Conservation (phyloP, 2,113 vertebrate species). For the Brachionichthys hirsutus region DNA sequence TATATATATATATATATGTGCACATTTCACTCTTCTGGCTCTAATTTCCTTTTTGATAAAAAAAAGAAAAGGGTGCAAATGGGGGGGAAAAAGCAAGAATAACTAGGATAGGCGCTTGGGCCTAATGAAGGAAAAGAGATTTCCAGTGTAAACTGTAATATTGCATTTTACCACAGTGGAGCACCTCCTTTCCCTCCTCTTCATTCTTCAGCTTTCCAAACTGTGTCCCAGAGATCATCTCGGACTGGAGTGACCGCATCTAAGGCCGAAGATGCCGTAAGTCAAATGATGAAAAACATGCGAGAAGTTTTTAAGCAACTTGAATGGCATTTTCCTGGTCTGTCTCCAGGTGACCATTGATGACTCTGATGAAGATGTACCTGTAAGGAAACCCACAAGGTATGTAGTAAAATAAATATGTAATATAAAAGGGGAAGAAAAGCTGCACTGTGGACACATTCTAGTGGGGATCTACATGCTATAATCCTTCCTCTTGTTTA, state of each 20-base stretch:
- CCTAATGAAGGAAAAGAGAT: not conserved
- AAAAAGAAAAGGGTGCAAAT: too few relatives aligned
- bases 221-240: slow-evolving; percentile 50
- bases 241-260: slow-evolving; percentile 22
- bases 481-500: not conserved
- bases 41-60: too few relatives aligned
- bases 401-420: too few relatives aligned
- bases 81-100: not conserved
- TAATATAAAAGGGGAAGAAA: too few relatives aligned
- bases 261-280: slow-evolving; percentile 55
- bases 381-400: slow-evolving; percentile 30
- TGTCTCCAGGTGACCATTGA: slow-evolving; percentile 57
- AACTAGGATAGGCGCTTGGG: too few relatives aligned
- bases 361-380: slow-evolving; percentile 70
- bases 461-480: not conserved
- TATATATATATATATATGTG: too few relatives aligned
- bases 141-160: not conserved
- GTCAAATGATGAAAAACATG: not conserved
- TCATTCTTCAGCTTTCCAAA: slow-evolving; percentile 62
- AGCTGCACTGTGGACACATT: not conserved
- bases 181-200: not conserved
- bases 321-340: not conserved
- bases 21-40: too few relatives aligned
- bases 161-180: too few relatives aligned
- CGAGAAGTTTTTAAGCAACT: not conserved